Percentiles rank a stretch among this genome's conserved stretches.
Conservation (phyloP, 2,888 invertebrate species). For the Dasysyrphus tricinctus region DNA sequence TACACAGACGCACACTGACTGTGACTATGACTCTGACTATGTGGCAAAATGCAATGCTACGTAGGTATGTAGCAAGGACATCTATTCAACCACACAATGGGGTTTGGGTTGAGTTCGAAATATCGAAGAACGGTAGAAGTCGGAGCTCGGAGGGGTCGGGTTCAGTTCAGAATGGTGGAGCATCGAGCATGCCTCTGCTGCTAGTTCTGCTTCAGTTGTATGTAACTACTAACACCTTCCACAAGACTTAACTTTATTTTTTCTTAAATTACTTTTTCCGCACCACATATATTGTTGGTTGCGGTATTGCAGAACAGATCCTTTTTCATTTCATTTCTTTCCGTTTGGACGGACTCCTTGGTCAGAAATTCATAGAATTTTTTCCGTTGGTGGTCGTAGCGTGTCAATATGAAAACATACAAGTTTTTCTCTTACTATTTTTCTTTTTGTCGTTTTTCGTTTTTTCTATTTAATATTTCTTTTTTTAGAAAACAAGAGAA, state of each 20-base stretch:
- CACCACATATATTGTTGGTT: constrained; percentile 47
- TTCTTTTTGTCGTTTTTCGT: not conserved
- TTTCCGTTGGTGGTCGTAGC: constrained; percentile 51
- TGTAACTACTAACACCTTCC: constrained; percentile 68
- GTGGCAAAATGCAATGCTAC: constrained; percentile 59
- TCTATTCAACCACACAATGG: constrained; percentile 45
- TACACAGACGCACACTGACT: not conserved
- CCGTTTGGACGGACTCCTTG: constrained; percentile 46
- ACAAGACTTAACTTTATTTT: constrained; percentile 65
- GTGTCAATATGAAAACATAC: constrained; percentile 56
- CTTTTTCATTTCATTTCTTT: constrained; percentile 59
- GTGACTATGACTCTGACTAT: not conserved
- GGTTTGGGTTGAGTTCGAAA: not conserved
- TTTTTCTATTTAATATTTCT: not conserved
- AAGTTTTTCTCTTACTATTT: not conserved
- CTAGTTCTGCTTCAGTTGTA: constrained; percentile 16
- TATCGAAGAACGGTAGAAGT: not conserved
- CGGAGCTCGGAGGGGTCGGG: not conserved
- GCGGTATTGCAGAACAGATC: constrained; percentile 39
- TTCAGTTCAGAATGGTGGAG: not conserved
- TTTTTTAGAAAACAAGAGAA: constrained; percentile 1
- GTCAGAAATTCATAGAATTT: constrained; percentile 74
- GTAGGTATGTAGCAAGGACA: constrained; percentile 64
- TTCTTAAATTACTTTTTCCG: constrained; percentile 66
- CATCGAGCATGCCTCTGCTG: not conserved